These are phyloP conservation scores for Aphodius granarius DNA, from an alignment of 2,888 invertebrate species.

Conservation along the genomic window DNA sequence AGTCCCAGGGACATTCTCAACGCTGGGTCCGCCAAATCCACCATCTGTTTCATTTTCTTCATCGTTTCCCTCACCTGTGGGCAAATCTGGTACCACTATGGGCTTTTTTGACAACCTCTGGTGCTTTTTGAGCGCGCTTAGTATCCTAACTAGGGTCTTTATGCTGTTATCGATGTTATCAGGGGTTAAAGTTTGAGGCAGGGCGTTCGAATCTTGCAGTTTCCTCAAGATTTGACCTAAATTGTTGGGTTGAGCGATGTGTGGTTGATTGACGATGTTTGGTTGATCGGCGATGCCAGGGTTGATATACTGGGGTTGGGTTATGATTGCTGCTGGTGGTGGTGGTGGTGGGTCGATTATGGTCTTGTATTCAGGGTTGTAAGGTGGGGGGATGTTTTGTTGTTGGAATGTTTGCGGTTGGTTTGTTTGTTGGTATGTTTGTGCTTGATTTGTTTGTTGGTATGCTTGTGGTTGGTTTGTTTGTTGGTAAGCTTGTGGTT, in stretches of 20 bases:
- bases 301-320: slow-evolving; percentile 6
- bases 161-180: slow-evolving; percentile 81
- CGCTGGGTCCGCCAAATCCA: slow-evolving; percentile 36
- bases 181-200: slow-evolving; percentile 74
- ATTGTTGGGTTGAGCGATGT: neutral
- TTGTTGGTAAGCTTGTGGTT: neutral
- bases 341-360: neutral
- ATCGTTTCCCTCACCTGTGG: slow-evolving; percentile 36
- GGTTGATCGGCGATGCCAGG: neutral
- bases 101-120: slow-evolving; percentile 48
- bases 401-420: neutral
- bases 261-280: neutral
- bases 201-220: slow-evolving; percentile 72
- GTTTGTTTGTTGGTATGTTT: neutral
- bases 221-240: slow-evolving; percentile 62
- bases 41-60: slow-evolving; percentile 46
- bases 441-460: neutral
- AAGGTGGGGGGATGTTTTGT: neutral
- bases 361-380: slow-evolving; percentile 1
- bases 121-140: slow-evolving; percentile 67
- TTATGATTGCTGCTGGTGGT: neutral
- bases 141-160: slow-evolving; percentile 72
- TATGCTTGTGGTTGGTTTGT: too few relatives aligned
- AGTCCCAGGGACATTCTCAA: slow-evolving; percentile 41
- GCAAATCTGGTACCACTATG: slow-evolving; percentile 47